Conservation (phyloP, 1,140 invertebrate species). For the Anagrus nilaparvatae region DNA sequence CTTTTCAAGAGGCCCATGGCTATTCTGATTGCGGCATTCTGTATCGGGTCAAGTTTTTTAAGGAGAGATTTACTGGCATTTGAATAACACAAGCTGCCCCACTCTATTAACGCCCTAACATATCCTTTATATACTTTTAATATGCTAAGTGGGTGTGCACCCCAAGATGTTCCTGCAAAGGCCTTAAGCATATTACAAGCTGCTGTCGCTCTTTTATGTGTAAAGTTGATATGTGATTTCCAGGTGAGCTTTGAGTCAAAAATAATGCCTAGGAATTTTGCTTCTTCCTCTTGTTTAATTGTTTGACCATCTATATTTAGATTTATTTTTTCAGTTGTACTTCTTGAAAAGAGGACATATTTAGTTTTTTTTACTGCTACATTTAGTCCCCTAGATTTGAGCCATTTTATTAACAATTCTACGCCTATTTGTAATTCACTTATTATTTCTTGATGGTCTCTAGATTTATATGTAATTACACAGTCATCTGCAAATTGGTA, state of each 20-base stretch:
- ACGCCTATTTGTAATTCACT: background rate
- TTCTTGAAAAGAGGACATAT: slow-evolving; percentile 8
- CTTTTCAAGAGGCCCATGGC: too few species aligned
- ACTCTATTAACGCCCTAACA: too few species aligned
- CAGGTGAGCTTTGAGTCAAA: slow-evolving; percentile 17
- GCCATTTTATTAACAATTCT: background rate
- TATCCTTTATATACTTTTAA: too few species aligned
- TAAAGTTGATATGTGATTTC: slow-evolving; percentile 2
- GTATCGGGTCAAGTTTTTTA: too few species aligned
- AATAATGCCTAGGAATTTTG: slow-evolving; percentile 16
- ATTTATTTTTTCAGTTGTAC: background rate
- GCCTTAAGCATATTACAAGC: too few species aligned
- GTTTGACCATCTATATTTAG: slow-evolving; percentile 6
- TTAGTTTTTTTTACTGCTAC: slow-evolving; percentile 9
- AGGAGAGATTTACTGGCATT: too few species aligned
- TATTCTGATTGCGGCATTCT: too few species aligned
- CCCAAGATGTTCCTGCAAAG: too few species aligned
- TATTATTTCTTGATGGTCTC: background rate
- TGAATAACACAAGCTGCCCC: too few species aligned
- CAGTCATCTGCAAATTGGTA: slow-evolving; percentile 14
- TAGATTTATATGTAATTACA: background rate
- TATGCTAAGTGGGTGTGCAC: too few species aligned
- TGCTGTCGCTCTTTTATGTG: too few species aligned
- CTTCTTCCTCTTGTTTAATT: background rate
- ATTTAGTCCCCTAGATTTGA: slow-evolving; percentile 4